Evolutionary conservation across 2,113 vertebrate genomes (phyloP).

Genomic region (Typhlomys cinereus): DNA sequence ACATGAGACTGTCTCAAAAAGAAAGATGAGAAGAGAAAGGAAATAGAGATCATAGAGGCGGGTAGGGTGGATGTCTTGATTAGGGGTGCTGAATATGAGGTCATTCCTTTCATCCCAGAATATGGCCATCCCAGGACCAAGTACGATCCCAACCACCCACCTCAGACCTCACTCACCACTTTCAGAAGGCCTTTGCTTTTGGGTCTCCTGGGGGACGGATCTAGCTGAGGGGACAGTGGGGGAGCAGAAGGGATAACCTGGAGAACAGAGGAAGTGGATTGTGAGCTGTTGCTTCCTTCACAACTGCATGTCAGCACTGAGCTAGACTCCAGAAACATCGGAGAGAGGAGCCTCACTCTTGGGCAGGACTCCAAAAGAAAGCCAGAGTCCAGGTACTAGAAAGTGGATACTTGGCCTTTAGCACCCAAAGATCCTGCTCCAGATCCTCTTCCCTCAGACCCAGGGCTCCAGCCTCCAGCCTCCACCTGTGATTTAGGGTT

Average conservation of each 20-base stretch:
- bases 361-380: not conserved
- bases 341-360: not conserved
- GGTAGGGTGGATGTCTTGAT: not conserved
- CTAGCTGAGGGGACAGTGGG: not conserved
- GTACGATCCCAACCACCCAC: not conserved
- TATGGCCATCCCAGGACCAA: not conserved
- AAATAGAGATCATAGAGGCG: not conserved
- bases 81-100: not conserved
- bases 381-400: not conserved
- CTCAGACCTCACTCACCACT: slow-evolving; percentile 25
- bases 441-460: not conserved
- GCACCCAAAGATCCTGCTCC: no score
- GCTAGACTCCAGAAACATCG: not conserved
- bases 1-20: no score
- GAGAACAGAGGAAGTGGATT: not conserved
- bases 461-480: not conserved
- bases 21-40: not conserved
- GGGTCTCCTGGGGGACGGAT: not conserved
- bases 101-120: accelerated
- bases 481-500: not conserved
- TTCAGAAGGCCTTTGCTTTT: not conserved
- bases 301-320: not conserved
- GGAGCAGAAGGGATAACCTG: slow-evolving; percentile 2
- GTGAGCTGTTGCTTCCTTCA: accelerated
- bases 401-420: not conserved